phyloP scores from a whole-genome alignment of 2,113 vertebrate species.

The Clarias gariepinus region DNA sequence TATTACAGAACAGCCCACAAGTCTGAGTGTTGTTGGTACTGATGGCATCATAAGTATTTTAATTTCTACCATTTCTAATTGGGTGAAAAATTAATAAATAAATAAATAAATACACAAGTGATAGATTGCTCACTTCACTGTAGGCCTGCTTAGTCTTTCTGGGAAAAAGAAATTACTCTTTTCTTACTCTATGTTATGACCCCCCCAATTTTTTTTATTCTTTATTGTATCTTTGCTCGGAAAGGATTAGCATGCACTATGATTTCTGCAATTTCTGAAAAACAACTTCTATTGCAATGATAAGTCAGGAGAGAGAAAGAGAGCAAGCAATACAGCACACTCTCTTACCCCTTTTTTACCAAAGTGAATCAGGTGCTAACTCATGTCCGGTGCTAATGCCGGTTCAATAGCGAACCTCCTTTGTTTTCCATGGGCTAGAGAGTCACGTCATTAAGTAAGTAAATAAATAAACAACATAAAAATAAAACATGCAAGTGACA shows the following conservation, averaged over 20 bases:
- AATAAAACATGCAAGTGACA: no score
- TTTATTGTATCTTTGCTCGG: not conserved
- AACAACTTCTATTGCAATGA: not conserved
- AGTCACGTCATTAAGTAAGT: no score
- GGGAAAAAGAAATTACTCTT: not conserved
- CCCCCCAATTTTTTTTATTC: not conserved
- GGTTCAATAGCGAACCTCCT: no score
- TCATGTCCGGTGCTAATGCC: no score
- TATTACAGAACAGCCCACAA: not conserved
- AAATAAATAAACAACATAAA: no score
- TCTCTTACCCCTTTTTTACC: no score
- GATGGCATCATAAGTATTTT: not conserved
- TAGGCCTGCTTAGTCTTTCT: not conserved
- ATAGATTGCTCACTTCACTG: not conserved
- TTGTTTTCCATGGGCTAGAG: no score
- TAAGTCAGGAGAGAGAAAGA: no score
- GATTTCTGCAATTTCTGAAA: not conserved
- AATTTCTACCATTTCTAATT: not conserved
- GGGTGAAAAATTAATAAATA: no score
- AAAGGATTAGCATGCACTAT: not conserved
- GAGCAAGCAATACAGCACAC: no score
- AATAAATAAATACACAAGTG: not conserved
- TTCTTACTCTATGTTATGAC: not conserved
- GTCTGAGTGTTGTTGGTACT: not conserved
- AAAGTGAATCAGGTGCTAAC: no score